Evolutionary conservation across 2,888 invertebrate species (phyloP).

Genomic region (Parnassius glacialis): DNA sequence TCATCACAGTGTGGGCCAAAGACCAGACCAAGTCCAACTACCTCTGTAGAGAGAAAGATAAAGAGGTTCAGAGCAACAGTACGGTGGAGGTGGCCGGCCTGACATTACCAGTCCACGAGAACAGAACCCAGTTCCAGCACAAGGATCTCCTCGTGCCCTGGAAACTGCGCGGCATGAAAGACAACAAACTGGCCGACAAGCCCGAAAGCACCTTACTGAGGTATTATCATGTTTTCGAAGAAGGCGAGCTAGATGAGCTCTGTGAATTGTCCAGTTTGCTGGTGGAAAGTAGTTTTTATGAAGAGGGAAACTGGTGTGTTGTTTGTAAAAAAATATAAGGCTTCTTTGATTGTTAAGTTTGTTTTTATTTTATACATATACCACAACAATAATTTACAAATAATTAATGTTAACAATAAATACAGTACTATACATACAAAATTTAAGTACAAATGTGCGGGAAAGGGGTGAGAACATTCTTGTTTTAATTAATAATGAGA

Average conservation of each 20-base stretch:
- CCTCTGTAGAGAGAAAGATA: conserved; percentile 42
- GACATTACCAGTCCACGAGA: conserved; percentile 90
- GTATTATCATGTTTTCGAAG: conserved; percentile 96
- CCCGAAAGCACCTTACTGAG: conserved; percentile 84
- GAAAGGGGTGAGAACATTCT: too few relatives aligned
- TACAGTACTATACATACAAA: too few relatives aligned
- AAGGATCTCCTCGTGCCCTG: conserved; percentile 97
- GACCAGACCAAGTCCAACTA: conserved; percentile 86
- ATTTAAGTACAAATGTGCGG: too few relatives aligned
- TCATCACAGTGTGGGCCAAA: conserved; percentile 98
- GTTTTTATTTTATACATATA: conserved; percentile 3
- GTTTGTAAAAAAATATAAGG: conserved; percentile 82
- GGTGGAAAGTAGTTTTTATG: conserved; percentile 89
- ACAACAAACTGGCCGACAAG: conserved; percentile 52
- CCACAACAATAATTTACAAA: conserved; percentile 14
- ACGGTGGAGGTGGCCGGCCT: conserved; percentile 49
- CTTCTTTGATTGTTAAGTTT: conserved; percentile 8
- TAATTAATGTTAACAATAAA: too few relatives aligned
- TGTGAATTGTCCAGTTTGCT: conserved; percentile 69
- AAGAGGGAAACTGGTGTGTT: conserved; percentile 98
- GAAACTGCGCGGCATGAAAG: conserved; percentile 82
- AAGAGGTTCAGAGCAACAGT: conserved; percentile 33
- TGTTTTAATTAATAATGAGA: too few relatives aligned
- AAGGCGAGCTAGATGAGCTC: conserved; percentile 87
- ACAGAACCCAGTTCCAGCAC: conserved; percentile 93